A percentile compares a stretch with the other conserved stretches of the same genome.
Conservation (phyloP, 2,888 invertebrate species). For the Acanthacorydalis orientalis region DNA sequence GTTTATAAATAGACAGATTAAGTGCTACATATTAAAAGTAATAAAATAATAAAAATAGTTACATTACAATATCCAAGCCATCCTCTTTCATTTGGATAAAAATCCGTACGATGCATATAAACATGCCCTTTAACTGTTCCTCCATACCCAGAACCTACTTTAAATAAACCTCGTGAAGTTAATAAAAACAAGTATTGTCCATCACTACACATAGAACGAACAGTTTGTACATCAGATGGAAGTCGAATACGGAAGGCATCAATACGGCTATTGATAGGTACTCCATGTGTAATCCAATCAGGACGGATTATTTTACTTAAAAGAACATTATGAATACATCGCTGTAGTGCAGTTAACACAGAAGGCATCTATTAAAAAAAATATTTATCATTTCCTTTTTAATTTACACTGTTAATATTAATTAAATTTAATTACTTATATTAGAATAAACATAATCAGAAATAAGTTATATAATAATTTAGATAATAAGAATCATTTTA, state of each 20-base stretch:
- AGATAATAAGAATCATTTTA: background rate
- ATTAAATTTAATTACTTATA: background rate
- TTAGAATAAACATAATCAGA: background rate
- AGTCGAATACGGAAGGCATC: constrained; percentile 44
- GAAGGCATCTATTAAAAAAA: constrained; percentile 50
- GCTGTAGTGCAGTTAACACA: constrained; percentile 69
- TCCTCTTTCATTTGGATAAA: constrained; percentile 62
- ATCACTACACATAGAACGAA: constrained; percentile 65
- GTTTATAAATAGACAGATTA: constrained; percentile 6
- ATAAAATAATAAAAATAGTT: constrained; percentile 18
- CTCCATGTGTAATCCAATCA: constrained; percentile 78
- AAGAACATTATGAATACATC: constrained; percentile 76
- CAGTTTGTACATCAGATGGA: constrained; percentile 29
- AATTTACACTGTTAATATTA: background rate
- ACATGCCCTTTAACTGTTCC: constrained; percentile 85
- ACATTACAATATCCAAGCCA: constrained; percentile 80
- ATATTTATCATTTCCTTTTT: background rate
- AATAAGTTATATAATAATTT: background rate
- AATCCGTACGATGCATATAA: constrained; percentile 69
- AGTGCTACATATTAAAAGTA: constrained; percentile 1
- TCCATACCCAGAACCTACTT: constrained; percentile 89
- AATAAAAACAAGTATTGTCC: constrained; percentile 81
- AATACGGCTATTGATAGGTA: constrained; percentile 58
- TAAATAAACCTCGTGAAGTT: constrained; percentile 68
- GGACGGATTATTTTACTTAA: constrained; percentile 71